A percentile compares a stretch with the other conserved stretches of the same genome.
Evolutionary conservation across 2,113 vertebrate genomes (phyloP).

Genomic region (Scortum barcoo): DNA sequence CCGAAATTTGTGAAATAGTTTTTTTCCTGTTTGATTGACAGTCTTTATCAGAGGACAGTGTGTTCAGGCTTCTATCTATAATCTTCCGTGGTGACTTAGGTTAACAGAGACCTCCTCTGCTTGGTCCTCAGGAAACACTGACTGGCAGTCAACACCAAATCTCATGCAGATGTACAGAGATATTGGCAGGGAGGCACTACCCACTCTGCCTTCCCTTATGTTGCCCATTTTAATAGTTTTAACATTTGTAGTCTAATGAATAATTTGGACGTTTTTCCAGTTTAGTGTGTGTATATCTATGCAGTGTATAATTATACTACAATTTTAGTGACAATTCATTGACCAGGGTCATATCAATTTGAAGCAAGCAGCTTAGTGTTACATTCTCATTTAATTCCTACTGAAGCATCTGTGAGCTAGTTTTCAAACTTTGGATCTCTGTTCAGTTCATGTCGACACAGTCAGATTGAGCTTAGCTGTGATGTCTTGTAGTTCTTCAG

Average conservation of each 20-base stretch:
- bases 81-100: conserved; percentile 53
- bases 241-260: conserved; percentile 13
- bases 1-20: conserved; percentile 1
- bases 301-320: not conserved
- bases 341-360: conserved; percentile 9
- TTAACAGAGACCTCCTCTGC: conserved; percentile 68
- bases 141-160: conserved; percentile 65
- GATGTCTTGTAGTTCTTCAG: not conserved
- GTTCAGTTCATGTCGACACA: not conserved
- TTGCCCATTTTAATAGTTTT: not conserved
- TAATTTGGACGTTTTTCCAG: not conserved
- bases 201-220: not conserved
- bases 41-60: conserved; percentile 30
- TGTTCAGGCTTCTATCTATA: conserved; percentile 52
- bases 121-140: conserved; percentile 62
- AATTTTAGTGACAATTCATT: conserved; percentile 2
- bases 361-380: not conserved
- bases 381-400: conserved; percentile 6
- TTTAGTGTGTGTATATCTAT: not conserved
- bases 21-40: conserved; percentile 10
- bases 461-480: not conserved
- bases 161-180: conserved; percentile 63
- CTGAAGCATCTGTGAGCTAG: not conserved
- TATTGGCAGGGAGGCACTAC: not conserved
- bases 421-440: conserved; percentile 1